Evolutionary conservation across 2,113 vertebrate species (phyloP), one percentile per base, ranked within the genome.

Genomic region (Bos taurus): DNA sequence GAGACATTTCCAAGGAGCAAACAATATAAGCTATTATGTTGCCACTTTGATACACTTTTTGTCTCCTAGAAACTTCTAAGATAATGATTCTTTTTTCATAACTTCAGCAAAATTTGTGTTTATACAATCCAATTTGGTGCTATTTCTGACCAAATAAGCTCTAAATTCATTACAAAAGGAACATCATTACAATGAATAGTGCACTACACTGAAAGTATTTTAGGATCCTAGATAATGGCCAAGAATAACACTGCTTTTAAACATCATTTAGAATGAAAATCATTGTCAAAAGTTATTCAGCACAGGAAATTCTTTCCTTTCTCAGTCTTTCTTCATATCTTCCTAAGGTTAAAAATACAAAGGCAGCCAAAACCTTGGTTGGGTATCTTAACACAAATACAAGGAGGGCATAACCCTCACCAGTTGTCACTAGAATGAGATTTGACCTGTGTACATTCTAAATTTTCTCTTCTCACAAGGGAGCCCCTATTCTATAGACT

Each of bases 221-320:
- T 81, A 92, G 52, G 57, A 81, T 64, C 25, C 19, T 54, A 83
- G 43, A 87, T 88, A 83, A 95, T 84, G 15, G 25, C 10, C 30
- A 62, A 88, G 71, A 92, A 97, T 90, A 97, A 54, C 33, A 88
- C 14, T 46, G 90, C 50, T 84, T 97, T 88, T 67, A 94, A 77
- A 94, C 90, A 67, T 96, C n/a, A 90, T 88, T 97, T 95, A 71
- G 77, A 92, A 88, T 94, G 87, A 95, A 98, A 96, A 96, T 90
- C 81, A 97, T 84, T 88, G 87, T 96, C 57, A 92, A 48, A 93
- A 89, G 62, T 91, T 90, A 97, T 52, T 94, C 80, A 88, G 62
- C 52, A 83, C n/a, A 96, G 33, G 64, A 91, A 91, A 74, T 92
- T 71, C n/a, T 94, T 94, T 86, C 48, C 28, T 88, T 84, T 91